phyloP scores from a whole-genome alignment of 2,113 vertebrate species.

The Talpa occidentalis region DNA sequence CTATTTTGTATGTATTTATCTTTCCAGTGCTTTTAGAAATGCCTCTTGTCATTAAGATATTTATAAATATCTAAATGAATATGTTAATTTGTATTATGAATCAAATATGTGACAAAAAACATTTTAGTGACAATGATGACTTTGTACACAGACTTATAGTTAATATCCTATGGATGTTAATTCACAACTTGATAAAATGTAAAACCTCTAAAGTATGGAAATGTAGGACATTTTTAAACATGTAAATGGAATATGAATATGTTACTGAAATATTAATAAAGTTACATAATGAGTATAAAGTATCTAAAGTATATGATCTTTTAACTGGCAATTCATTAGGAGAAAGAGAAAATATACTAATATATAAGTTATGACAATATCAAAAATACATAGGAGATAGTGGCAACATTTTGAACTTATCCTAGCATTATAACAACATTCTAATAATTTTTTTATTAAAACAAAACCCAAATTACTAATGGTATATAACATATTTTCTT shows the following conservation, averaged over 20 bases:
- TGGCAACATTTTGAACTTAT: neutral
- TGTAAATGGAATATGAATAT: neutral
- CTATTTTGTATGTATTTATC: constrained; percentile 41
- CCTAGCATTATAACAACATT: neutral
- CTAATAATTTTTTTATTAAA: neutral
- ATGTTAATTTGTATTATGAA: constrained; percentile 10
- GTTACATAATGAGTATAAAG: neutral
- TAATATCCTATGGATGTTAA: neutral
- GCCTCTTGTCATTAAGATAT: neutral
- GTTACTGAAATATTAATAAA: constrained; percentile 17
- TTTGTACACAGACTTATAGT: constrained; percentile 25
- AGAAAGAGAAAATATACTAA: neutral
- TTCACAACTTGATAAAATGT: constrained; percentile 8
- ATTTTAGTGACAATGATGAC: constrained; percentile 6
- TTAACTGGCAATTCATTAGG: neutral
- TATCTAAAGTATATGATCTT: neutral
- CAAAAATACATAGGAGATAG: neutral
- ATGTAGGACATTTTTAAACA: constrained; percentile 16
- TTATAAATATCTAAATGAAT: constrained; percentile 38
- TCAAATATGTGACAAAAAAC: neutral
- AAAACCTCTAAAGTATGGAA: constrained; percentile 36
- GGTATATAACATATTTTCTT: neutral
- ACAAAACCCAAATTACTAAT: neutral
- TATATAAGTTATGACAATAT: neutral
- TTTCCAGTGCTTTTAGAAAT: constrained; percentile 52